Evolutionary conservation across 2,888 invertebrate species (phyloP).

Genomic region (Gasteruption jaculator): DNA sequence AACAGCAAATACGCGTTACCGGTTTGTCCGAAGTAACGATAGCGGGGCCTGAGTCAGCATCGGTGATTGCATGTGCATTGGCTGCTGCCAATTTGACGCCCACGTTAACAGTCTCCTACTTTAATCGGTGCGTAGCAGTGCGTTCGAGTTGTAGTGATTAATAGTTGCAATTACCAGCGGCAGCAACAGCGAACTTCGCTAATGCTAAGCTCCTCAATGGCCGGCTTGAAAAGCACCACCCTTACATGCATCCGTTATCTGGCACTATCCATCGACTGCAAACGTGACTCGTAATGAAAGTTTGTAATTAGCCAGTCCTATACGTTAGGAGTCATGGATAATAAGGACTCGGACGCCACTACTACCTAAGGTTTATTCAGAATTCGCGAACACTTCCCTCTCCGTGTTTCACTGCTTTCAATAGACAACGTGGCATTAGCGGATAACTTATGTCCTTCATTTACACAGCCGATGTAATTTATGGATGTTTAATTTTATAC

Average conservation of each 20-base stretch:
- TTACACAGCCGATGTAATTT: constrained; percentile 12
- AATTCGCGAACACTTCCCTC: constrained; percentile 10
- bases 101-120: no score
- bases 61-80: constrained; percentile 2
- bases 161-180: constrained; percentile 31
- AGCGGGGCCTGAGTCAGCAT: constrained; percentile 22
- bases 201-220: no score
- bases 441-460: constrained; percentile 22
- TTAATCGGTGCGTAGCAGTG: constrained; percentile 29
- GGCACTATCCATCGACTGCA: constrained; percentile 18
- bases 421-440: constrained; percentile 22
- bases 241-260: no score
- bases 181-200: no score
- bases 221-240: no score
- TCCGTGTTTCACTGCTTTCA: constrained; percentile 12
- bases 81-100: constrained; percentile 11
- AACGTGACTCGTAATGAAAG: constrained; percentile 34
- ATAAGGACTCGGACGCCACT: constrained; percentile 24
- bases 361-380: no score
- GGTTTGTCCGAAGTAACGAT: constrained; percentile 31
- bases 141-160: constrained; percentile 24
- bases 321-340: constrained; percentile 26
- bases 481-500: no score
- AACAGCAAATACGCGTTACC: no score
- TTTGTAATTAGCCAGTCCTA: constrained; percentile 33